A percentile compares a stretch with the other conserved stretches of the same genome.
Conservation (phyloP, 2,888 invertebrate species). For the Phania funesta region DNA sequence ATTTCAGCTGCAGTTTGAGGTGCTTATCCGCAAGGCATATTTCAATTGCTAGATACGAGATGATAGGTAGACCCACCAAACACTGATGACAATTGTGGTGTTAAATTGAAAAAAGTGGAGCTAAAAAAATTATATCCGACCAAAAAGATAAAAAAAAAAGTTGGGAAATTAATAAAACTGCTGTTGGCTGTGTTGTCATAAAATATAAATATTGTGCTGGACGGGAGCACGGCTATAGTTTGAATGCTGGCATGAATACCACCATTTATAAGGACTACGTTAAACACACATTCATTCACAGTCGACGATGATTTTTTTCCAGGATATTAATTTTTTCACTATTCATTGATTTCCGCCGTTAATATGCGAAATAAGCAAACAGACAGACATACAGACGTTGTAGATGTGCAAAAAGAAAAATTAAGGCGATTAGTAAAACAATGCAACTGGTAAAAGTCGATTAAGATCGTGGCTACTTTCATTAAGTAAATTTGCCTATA, state of each 20-base stretch:
- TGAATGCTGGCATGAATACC: neutral
- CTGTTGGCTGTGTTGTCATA: conserved; percentile 55
- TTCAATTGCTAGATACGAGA: conserved; percentile 58
- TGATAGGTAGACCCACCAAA: conserved; percentile 58
- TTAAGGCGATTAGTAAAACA: conserved; percentile 1
- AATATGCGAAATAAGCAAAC: conserved; percentile 32
- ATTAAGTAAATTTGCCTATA: neutral
- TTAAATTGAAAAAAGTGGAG: conserved; percentile 58
- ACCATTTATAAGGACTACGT: neutral
- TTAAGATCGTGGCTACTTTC: neutral
- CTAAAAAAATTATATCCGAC: conserved; percentile 33
- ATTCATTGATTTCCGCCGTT: conserved; percentile 74
- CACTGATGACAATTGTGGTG: conserved; percentile 60
- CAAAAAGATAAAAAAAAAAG: conserved; percentile 52
- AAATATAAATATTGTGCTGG: conserved; percentile 55
- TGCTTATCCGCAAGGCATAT: conserved; percentile 63
- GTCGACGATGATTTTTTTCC: conserved; percentile 69
- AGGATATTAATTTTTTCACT: conserved; percentile 79
- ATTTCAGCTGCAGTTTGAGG: conserved; percentile 71
- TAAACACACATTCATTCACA: conserved; percentile 15
- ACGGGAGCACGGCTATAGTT: conserved; percentile 12
- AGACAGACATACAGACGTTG: conserved; percentile 44
- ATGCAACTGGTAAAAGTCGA: neutral
- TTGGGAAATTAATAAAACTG: conserved; percentile 61
- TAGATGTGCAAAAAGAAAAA: conserved; percentile 47